Conservation (phyloP, 2,113 vertebrate genomes). For the Ornithorhynchus anatinus region DNA sequence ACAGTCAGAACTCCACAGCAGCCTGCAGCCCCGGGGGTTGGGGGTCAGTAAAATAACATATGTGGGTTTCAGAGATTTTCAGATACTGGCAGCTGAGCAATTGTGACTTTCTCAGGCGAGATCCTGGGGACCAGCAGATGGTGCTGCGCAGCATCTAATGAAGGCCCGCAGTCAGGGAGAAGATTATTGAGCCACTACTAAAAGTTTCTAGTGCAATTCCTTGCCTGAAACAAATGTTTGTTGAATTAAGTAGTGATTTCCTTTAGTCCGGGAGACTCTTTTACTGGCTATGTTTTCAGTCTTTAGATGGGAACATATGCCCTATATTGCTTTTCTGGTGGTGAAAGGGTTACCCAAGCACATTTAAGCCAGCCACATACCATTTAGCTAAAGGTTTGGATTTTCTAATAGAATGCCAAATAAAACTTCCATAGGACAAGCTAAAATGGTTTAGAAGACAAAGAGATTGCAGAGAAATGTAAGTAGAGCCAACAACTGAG, state of each 20-base stretch:
- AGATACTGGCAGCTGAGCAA: neutral
- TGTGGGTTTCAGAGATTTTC: fast-evolving
- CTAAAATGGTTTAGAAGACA: constrained; percentile 72
- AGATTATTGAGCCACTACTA: constrained; percentile 23
- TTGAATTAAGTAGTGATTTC: constrained; percentile 92
- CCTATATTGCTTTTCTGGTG: constrained; percentile 43
- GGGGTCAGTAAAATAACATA: neutral
- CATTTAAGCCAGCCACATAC: constrained; percentile 40
- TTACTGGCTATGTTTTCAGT: constrained; percentile 65
- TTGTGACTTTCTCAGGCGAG: neutral
- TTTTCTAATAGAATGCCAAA: constrained; percentile 62
- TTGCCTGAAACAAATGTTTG: constrained; percentile 85
- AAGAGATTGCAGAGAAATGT: constrained; percentile 73
- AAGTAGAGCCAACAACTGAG: constrained; percentile 80
- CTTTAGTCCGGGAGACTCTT: constrained; percentile 72
- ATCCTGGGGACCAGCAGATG: constrained; percentile 67
- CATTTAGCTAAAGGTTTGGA: constrained; percentile 60
- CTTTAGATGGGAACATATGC: constrained; percentile 62
- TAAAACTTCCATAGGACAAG: constrained; percentile 58
- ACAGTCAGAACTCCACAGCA: neutral
- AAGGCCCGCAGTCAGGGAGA: neutral
- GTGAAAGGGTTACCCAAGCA: constrained; percentile 53
- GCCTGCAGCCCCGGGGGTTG: neutral
- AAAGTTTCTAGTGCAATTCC: constrained; percentile 71
- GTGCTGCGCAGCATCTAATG: constrained; percentile 73